Evolutionary conservation across 2,113 vertebrate species (phyloP).

Genomic region (Grammomys dolichurus): DNA sequence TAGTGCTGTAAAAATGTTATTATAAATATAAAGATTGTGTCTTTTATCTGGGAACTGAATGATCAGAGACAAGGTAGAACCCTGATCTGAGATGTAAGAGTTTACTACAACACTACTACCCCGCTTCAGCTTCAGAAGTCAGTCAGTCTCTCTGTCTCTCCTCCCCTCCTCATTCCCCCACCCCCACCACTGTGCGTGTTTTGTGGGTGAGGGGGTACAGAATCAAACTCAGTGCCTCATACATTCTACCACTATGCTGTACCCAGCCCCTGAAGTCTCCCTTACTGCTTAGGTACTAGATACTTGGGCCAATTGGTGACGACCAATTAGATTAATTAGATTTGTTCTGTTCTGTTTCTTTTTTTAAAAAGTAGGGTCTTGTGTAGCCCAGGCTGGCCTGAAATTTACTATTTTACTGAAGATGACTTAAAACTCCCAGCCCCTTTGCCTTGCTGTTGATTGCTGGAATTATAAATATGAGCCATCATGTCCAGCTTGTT

Average conservation of each 20-base stretch:
- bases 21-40: too few species aligned
- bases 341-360: background rate
- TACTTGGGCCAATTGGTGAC: background rate
- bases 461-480: background rate
- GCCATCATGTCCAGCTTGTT: background rate
- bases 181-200: too few species aligned
- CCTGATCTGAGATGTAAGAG: too few species aligned
- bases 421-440: background rate
- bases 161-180: too few species aligned
- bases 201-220: too few species aligned
- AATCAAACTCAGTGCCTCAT: background rate
- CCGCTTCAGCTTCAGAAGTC: background rate
- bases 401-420: background rate
- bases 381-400: background rate
- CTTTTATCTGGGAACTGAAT: too few species aligned
- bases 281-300: background rate
- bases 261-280: background rate
- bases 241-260: background rate
- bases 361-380: background rate
- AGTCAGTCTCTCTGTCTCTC: background rate
- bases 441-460: background rate
- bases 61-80: too few species aligned
- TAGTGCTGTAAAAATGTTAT: too few species aligned
- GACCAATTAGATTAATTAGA: background rate
- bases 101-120: background rate